A percentile compares a stretch with the other conserved stretches of the same genome.
These are phyloP conservation scores for Oreohelix idahoensis DNA, from an alignment of 1,140 invertebrate species.

Conservation along the genomic window DNA sequence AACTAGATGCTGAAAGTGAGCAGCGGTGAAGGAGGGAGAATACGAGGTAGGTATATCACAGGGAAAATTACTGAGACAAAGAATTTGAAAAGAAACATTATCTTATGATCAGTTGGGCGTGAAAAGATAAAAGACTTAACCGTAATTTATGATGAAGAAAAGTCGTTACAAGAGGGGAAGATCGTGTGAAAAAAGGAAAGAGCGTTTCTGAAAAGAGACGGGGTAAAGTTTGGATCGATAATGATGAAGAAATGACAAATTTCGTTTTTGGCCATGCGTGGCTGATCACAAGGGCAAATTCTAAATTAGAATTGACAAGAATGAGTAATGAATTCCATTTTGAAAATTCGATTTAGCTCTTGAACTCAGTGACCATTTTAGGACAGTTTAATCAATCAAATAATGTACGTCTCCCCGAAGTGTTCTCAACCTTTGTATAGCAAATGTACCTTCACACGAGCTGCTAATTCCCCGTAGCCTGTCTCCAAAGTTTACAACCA, in stretches of 20 bases:
- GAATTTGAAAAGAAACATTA: not conserved
- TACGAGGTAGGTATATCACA: no score
- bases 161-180: not conserved
- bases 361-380: not conserved
- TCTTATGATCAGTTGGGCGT: not conserved
- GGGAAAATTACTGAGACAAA: no score
- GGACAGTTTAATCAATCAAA: not conserved
- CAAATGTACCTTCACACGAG: no score
- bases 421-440: no score
- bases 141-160: not conserved
- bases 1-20: no score
- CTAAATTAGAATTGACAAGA: not conserved
- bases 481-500: no score
- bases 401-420: no score
- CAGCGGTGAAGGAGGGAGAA: no score
- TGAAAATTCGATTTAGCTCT: slow-evolving; percentile 7
- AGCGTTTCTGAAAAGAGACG: not conserved
- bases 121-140: not conserved
- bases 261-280: not conserved
- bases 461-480: no score
- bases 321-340: slow-evolving; percentile 8
- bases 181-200: not conserved
- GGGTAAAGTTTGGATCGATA: not conserved
- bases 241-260: not conserved
- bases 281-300: slow-evolving; percentile 2